Conservation (phyloP, 30 jellyfish, hydroid and myxozoan species). For the Morbakka virulenta region DNA sequence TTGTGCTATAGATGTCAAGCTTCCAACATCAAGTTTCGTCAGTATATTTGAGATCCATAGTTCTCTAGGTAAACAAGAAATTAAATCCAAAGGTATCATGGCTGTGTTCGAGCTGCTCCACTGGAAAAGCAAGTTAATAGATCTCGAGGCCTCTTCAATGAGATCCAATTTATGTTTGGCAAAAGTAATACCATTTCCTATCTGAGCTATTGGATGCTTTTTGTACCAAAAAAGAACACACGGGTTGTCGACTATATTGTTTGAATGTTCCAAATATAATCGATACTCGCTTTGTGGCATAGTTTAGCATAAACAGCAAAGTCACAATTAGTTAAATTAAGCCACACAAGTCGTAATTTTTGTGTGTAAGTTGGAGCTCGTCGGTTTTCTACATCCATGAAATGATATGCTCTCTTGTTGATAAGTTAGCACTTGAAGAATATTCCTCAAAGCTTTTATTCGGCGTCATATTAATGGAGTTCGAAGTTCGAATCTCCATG, state of each 20-base stretch:
- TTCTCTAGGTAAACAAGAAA: constrained; percentile 3
- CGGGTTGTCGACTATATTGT: constrained; percentile 33
- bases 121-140: background rate
- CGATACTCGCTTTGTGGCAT: constrained; percentile 2
- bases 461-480: too few relatives aligned
- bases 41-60: constrained; percentile 25
- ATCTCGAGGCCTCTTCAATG: constrained; percentile 5
- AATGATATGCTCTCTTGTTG: too few relatives aligned
- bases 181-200: constrained; percentile 54
- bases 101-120: background rate
- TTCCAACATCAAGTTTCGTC: background rate
- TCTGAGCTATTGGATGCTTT: constrained; percentile 15
- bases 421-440: too few relatives aligned
- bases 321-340: too few relatives aligned
- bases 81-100: background rate
- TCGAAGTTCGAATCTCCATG: too few relatives aligned
- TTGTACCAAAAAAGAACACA: constrained; percentile 48
- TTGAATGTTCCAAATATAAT: constrained; percentile 19
- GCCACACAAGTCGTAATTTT: too few relatives aligned
- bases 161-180: constrained; percentile 53
- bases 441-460: too few relatives aligned
- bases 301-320: too few relatives aligned
- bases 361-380: too few relatives aligned
- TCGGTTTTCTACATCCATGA: too few relatives aligned
- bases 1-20: constrained; percentile 18